Conservation (phyloP, 2,888 invertebrate species). For the Schizotus pectinicornis region DNA sequence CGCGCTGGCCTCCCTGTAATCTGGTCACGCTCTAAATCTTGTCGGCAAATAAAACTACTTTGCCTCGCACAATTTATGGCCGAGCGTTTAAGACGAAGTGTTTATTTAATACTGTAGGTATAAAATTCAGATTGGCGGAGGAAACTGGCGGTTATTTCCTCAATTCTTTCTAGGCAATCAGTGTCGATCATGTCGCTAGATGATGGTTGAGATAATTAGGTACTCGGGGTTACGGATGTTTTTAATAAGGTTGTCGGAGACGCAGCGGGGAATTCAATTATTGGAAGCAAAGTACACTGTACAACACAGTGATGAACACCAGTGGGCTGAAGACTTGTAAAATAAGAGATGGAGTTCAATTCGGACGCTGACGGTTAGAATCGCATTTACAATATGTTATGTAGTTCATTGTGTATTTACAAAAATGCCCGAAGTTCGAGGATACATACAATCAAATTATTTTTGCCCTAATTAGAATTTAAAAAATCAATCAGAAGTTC, state of each 20-base stretch:
- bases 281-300: neutral
- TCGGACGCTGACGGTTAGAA: too few species aligned
- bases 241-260: neutral
- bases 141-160: too few species aligned
- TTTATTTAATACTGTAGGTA: too few species aligned
- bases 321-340: too few species aligned
- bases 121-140: too few species aligned
- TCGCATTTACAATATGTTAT: too few species aligned
- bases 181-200: neutral
- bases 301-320: neutral
- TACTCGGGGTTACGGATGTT: neutral
- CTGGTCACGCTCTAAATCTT: constrained; percentile 15
- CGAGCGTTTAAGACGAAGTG: neutral
- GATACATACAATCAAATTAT: too few species aligned
- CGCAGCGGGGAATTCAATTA: neutral
- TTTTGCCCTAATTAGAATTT: too few species aligned
- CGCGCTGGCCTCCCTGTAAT: neutral
- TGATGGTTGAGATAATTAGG: constrained; percentile 1
- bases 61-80: neutral
- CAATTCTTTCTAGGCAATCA: neutral
- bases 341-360: too few species aligned
- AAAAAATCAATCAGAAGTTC: too few species aligned
- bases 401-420: too few species aligned
- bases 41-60: constrained; percentile 1
- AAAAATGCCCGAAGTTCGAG: too few species aligned